Conservation (phyloP, 2,113 vertebrate genomes). For the Eira barbara region DNA sequence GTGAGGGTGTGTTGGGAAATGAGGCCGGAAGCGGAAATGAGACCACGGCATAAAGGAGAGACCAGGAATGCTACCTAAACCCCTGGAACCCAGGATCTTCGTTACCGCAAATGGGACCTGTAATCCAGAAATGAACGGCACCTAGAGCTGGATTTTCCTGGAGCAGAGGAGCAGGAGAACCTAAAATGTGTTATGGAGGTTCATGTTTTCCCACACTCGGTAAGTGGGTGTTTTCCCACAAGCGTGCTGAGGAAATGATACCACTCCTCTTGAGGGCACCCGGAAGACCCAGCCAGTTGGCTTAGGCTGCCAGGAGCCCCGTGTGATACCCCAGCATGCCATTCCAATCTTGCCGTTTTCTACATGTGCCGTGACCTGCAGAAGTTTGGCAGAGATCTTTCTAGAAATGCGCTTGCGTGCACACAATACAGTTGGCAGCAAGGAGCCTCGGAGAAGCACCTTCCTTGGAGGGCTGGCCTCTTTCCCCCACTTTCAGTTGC, state of each 20-base stretch:
- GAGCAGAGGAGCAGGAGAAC: neutral
- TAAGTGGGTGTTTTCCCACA: neutral
- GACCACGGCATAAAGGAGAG: neutral
- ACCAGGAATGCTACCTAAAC: neutral
- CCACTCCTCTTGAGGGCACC: neutral
- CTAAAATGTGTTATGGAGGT: neutral
- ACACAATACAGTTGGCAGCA: neutral
- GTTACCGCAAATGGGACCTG: neutral
- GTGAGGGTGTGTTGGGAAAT: neutral
- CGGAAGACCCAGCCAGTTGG: neutral
- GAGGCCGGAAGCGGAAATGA: neutral
- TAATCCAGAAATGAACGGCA: neutral
- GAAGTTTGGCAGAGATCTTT: neutral
- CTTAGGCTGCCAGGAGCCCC: neutral
- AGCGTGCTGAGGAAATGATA: neutral
- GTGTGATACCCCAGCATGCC: neutral
- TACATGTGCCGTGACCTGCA: neutral
- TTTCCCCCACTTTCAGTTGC: neutral
- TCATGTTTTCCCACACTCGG: neutral
- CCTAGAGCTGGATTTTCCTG: neutral
- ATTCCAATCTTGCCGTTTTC: neutral
- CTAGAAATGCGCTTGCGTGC: rapidly evolving
- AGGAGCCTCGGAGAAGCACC: neutral
- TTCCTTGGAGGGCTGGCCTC: neutral
- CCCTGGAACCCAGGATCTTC: neutral